A percentile compares a stretch with the other conserved stretches of the same genome.
Evolutionary conservation across 2,113 vertebrate species (phyloP).

Genomic region (Morphnarchus princeps): DNA sequence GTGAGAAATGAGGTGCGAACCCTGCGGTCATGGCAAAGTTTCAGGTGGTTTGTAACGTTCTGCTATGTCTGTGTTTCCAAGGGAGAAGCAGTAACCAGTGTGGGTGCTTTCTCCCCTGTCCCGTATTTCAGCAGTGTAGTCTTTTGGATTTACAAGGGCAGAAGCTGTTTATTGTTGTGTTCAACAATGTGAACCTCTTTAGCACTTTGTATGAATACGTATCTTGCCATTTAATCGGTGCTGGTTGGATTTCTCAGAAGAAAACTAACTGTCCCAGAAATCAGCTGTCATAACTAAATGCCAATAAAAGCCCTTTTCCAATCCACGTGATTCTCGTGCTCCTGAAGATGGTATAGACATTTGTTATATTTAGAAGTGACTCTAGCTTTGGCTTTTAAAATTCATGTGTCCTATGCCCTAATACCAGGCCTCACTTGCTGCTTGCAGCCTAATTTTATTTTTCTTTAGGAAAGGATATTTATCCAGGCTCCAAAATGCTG

Average conservation of each 20-base stretch:
- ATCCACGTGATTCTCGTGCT: neutral
- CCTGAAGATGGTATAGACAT: neutral
- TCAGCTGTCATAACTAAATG: neutral
- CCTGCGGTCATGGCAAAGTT: neutral
- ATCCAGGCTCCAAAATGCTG: neutral
- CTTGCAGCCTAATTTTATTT: neutral
- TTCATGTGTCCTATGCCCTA: accelerated
- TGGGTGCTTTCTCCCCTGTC: neutral
- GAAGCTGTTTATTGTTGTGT: neutral
- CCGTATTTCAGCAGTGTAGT: accelerated
- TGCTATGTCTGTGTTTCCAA: neutral
- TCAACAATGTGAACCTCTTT: neutral
- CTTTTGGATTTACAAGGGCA: neutral
- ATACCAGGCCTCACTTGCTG: neutral
- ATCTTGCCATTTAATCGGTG: neutral
- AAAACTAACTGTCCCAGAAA: neutral
- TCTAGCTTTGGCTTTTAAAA: neutral
- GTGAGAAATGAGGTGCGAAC: neutral
- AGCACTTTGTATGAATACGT: neutral
- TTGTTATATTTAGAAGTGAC: neutral
- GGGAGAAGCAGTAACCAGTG: accelerated
- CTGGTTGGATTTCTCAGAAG: neutral
- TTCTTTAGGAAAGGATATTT: neutral
- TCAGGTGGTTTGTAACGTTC: accelerated
- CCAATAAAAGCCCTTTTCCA: neutral